Percentiles rank a stretch among this genome's conserved stretches.
phyloP scores from a whole-genome alignment of 2,113 vertebrate species.

The Aythya baeri region DNA sequence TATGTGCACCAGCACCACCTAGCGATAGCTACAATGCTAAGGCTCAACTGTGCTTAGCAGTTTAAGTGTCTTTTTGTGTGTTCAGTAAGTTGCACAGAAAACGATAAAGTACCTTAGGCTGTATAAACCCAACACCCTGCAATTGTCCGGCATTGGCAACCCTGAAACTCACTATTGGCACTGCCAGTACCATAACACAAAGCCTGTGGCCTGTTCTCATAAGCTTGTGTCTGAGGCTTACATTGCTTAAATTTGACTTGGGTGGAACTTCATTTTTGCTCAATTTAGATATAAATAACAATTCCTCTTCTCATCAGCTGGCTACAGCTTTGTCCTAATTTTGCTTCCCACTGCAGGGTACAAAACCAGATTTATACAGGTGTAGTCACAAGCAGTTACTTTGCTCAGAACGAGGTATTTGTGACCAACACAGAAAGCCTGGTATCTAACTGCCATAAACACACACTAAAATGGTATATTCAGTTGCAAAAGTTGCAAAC shows the following conservation, averaged over 20 bases:
- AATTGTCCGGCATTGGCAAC: not conserved
- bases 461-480: not conserved
- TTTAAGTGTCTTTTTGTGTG: not conserved
- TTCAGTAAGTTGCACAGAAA: not conserved
- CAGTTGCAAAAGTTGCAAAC: not conserved
- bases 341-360: not conserved
- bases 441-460: not conserved
- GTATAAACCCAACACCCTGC: not conserved
- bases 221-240: not conserved
- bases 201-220: no score
- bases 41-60: not conserved
- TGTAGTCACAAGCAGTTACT: not conserved
- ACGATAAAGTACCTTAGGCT: rapidly evolving
- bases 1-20: not conserved
- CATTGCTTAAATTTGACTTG: not conserved
- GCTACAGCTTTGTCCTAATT: not conserved
- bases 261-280: rapidly evolving
- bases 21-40: not conserved
- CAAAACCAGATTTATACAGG: not conserved
- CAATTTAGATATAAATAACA: not conserved
- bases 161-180: rapidly evolving
- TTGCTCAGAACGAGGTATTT: not conserved
- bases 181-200: not conserved
- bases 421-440: not conserved
- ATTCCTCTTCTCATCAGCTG: not conserved